Conservation (phyloP, 2,113 vertebrate species). For the Nematolebias whitei region DNA sequence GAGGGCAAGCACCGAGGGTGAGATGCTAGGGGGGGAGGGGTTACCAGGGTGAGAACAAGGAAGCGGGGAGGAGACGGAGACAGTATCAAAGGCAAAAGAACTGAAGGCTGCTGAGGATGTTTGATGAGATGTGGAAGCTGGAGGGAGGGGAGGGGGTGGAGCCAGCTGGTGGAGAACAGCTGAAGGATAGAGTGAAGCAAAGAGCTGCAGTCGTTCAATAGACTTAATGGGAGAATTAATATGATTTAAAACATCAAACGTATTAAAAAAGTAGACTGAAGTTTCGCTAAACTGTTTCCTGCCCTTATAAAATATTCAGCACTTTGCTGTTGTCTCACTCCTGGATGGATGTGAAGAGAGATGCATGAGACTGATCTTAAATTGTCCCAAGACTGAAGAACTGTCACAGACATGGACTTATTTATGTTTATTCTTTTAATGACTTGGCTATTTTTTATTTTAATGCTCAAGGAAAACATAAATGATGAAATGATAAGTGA, state of each 20-base stretch:
- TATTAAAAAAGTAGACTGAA: constrained; percentile 6
- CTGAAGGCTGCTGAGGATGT: constrained; percentile 36
- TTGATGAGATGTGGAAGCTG: constrained; percentile 52
- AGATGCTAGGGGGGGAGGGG: constrained; percentile 36
- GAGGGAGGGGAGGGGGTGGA: constrained; percentile 29
- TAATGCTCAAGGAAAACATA: too few relatives aligned
- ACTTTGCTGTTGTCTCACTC: too few relatives aligned
- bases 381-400: not conserved
- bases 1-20: not conserved
- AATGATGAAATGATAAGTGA: too few relatives aligned
- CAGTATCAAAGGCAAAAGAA: constrained; percentile 50
- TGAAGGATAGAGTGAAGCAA: constrained; percentile 34
- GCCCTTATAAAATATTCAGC: not conserved
- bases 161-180: constrained; percentile 44
- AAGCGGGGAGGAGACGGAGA: constrained; percentile 22
- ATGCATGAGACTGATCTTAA: not conserved
- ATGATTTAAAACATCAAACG: constrained; percentile 40
- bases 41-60: constrained; percentile 50
- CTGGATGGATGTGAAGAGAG: too few relatives aligned
- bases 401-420: too few relatives aligned
- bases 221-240: constrained; percentile 25
- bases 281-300: not conserved
- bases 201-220: constrained; percentile 26
- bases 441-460: too few relatives aligned
- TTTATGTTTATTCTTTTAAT: too few relatives aligned